These are phyloP conservation scores for Scomber colias DNA, from an alignment of 2,113 vertebrate species.

Conservation along the genomic window DNA sequence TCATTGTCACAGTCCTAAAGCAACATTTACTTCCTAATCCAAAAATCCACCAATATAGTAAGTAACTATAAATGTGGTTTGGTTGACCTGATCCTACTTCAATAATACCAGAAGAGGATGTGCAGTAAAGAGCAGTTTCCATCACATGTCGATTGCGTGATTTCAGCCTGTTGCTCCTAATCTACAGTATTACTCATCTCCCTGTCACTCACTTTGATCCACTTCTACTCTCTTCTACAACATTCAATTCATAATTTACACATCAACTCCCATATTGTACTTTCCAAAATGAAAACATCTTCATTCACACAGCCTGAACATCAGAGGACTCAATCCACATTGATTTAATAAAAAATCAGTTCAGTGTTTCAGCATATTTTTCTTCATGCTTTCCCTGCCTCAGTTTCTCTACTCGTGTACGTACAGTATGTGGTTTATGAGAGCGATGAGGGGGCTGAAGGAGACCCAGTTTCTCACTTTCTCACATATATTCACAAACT, in stretches of 20 bases:
- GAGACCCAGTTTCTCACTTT: slow-evolving; percentile 35
- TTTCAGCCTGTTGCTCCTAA: slow-evolving; percentile 11
- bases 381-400: slow-evolving; percentile 26
- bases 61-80: slow-evolving; percentile 4
- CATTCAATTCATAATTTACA: slow-evolving; percentile 20
- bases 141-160: slow-evolving; percentile 23
- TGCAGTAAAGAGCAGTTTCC: background rate
- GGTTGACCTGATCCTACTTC: slow-evolving; percentile 6
- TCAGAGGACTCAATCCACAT: slow-evolving; percentile 6
- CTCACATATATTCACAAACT: background rate
- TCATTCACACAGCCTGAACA: background rate
- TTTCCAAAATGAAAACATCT: background rate
- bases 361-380: slow-evolving; percentile 26
- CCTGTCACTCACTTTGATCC: slow-evolving; percentile 6
- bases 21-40: background rate
- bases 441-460: slow-evolving; percentile 51
- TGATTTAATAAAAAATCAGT: slow-evolving; percentile 14
- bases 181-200: slow-evolving; percentile 25
- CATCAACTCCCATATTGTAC: slow-evolving; percentile 9
- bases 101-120: too few relatives aligned
- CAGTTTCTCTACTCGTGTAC: slow-evolving; percentile 30
- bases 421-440: slow-evolving; percentile 45
- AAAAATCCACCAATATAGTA: slow-evolving; percentile 12
- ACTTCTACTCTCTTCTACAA: slow-evolving; percentile 10
- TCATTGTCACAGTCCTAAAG: too few relatives aligned